Evolutionary conservation across 2,888 invertebrate genomes (phyloP), one percentile per base, ranked within the genome.

Genomic region (Leptogaster cylindrica): DNA sequence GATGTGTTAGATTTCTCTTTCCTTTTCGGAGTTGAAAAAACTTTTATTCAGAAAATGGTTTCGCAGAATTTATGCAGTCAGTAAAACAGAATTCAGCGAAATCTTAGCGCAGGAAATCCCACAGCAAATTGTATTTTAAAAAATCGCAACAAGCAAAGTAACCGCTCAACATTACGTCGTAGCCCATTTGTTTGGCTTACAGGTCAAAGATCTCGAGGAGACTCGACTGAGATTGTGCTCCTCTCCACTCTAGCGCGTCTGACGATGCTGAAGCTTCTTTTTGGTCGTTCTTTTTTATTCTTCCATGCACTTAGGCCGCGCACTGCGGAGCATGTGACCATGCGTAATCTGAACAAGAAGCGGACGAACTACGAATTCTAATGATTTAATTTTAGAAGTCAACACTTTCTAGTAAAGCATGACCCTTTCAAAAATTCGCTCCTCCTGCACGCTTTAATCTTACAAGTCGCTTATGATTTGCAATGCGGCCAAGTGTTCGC

Each of bases 371-470:
- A n/a, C n/a, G n/a, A n/a, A n/a, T 65, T 65, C 64, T 50, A 48
- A 65, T 39, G 50, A 65, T 50, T 65, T 50, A 65, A 65, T 50
- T 65, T 65, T 50, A 65, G 50, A 63, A 63, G 44, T 44, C 31
- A 44, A 46, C 63, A 63, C 63, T 63, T 63, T 63, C 46, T 20
- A 63, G 28, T 44, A 27, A 63, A 63, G 46, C 44, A 44, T 20
- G 31, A 3, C 23, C 44, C 5, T 8, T 12, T 25, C 23, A 63
- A 28, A 36, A 58, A 55, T 5, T 28, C 58, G 20, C 25, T 5
- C 39, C 14, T n/a, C 25, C 58, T 58, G 18, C 36, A 23, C 58
- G 58, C n/a, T 20, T n/a, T 10, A 10, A 18, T 25, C 25, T 36
- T 36, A n/a, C 12, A n/a, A 12, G 4, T 2, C 14, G 36, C 14